Evolutionary conservation across 1,140 invertebrate genomes (phyloP).

Genomic region (Calycopis cecrops): DNA sequence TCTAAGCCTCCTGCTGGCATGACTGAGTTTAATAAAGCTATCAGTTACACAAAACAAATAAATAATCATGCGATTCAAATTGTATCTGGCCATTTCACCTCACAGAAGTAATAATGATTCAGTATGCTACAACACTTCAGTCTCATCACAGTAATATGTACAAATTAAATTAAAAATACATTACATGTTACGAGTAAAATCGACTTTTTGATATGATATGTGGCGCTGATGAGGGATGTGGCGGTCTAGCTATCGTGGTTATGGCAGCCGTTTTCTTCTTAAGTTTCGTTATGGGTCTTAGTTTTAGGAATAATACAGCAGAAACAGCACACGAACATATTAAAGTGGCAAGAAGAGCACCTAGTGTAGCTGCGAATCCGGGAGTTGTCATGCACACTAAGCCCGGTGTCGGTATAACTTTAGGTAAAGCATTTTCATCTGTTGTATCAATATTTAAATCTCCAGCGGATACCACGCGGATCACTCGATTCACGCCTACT

Average conservation of each 20-base stretch:
- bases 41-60: neutral
- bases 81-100: too few species aligned
- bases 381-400: constrained; percentile 95
- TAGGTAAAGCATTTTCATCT: constrained; percentile 76
- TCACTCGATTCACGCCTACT: constrained; percentile 89
- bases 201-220: constrained; percentile 67
- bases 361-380: constrained; percentile 89
- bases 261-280: constrained; percentile 76
- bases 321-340: constrained; percentile 89
- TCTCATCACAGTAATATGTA: constrained; percentile 73
- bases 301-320: constrained; percentile 86
- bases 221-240: constrained; percentile 50
- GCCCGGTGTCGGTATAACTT: constrained; percentile 82
- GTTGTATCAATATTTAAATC: constrained; percentile 87
- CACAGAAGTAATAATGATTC: constrained; percentile 1
- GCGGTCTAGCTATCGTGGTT: constrained; percentile 57
- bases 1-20: constrained; percentile 23
- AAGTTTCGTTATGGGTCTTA: constrained; percentile 80
- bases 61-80: too few species aligned
- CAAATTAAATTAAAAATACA: constrained; percentile 57
- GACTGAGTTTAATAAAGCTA: constrained; percentile 10
- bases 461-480: constrained; percentile 89
- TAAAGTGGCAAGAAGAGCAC: constrained; percentile 86
- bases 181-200: constrained; percentile 64
- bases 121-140: constrained; percentile 53